Evolutionary conservation across 2,113 vertebrate genomes (phyloP).

Genomic region (Lepisosteus osseus): DNA sequence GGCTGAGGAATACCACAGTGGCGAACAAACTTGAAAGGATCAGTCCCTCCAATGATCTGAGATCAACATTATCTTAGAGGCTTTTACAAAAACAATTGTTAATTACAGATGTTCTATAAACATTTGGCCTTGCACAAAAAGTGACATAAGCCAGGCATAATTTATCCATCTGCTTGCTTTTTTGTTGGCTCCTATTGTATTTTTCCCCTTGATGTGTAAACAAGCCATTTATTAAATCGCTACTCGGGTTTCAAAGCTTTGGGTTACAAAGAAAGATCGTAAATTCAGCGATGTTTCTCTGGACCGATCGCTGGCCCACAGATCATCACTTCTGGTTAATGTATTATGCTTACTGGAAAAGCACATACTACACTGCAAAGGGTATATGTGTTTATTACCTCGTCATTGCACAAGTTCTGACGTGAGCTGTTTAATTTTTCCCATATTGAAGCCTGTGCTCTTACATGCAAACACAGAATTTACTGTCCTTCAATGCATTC

Average conservation of each 20-base stretch:
- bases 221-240: not conserved
- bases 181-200: not conserved
- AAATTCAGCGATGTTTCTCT: too few relatives aligned
- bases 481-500: too few relatives aligned
- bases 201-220: slow-evolving; percentile 1
- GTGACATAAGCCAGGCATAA: not conserved
- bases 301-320: too few relatives aligned
- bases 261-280: too few relatives aligned
- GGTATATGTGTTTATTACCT: not conserved
- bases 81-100: not conserved
- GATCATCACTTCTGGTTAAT: too few relatives aligned
- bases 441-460: not conserved
- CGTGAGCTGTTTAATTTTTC: slow-evolving; percentile 4
- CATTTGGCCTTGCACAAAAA: slow-evolving; percentile 3
- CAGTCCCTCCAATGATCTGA: too few relatives aligned
- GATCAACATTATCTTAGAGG: too few relatives aligned
- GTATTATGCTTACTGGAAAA: too few relatives aligned
- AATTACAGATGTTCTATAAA: slow-evolving; percentile 11
- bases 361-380: not conserved
- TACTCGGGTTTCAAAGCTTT: not conserved
- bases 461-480: not conserved
- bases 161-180: not conserved
- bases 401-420: not conserved
- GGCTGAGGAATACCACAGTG: too few relatives aligned
- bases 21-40: too few relatives aligned